These are phyloP conservation scores for Entomobrya proxima DNA, from an alignment of 2,888 invertebrate genomes.

Conservation along the genomic window DNA sequence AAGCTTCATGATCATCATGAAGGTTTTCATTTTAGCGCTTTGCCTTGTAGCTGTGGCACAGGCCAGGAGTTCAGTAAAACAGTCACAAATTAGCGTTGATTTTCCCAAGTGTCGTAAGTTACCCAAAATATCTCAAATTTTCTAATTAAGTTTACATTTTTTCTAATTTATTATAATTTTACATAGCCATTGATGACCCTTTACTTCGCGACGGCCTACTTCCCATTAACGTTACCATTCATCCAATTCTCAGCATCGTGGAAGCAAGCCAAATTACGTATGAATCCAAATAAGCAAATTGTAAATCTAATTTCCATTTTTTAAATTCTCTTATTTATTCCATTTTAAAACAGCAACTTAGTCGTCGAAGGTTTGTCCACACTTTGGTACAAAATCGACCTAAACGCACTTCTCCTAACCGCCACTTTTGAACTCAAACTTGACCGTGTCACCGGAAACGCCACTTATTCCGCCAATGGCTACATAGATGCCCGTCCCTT, in stretches of 20 bases:
- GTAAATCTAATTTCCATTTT: too few species aligned
- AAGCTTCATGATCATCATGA: conserved; percentile 61
- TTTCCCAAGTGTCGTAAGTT: conserved; percentile 58
- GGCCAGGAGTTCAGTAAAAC: conserved; percentile 29
- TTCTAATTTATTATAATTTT: neutral
- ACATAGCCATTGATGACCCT: conserved; percentile 58
- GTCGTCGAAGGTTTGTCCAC: conserved; percentile 46
- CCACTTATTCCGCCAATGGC: conserved; percentile 5
- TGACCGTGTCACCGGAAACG: neutral
- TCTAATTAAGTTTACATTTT: neutral
- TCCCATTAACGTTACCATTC: conserved; percentile 48
- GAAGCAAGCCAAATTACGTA: conserved; percentile 50
- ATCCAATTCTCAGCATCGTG: conserved; percentile 39
- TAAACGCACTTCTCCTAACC: conserved; percentile 8
- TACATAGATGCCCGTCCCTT: conserved; percentile 57
- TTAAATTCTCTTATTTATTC: neutral
- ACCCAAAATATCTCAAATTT: neutral
- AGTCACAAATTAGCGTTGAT: neutral
- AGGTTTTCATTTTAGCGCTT: conserved; percentile 38
- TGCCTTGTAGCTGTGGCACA: conserved; percentile 43
- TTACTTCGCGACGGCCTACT: neutral
- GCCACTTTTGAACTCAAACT: conserved; percentile 33
- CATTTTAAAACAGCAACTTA: neutral
- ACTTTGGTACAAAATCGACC: conserved; percentile 16
- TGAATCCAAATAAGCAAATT: neutral